Conservation (phyloP, 1,140 invertebrate genomes). For the Drosophila malerkotliana region DNA sequence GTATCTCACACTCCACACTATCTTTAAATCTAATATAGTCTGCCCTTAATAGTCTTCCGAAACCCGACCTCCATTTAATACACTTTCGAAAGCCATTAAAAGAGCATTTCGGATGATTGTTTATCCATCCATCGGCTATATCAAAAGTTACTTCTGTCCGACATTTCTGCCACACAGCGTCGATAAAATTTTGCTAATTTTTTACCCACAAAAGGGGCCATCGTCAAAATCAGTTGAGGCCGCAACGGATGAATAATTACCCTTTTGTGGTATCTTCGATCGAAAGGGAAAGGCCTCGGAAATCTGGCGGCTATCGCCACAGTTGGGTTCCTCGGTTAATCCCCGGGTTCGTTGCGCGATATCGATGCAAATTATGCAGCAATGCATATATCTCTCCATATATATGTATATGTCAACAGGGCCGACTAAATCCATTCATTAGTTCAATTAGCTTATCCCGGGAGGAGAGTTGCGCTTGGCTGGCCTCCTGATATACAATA, state of each 20-base stretch:
- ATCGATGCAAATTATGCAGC: slow-evolving; percentile 40
- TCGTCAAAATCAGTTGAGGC: slow-evolving; percentile 31
- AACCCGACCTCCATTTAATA: slow-evolving; percentile 10
- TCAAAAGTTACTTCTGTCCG: slow-evolving; percentile 23
- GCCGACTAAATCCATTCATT: slow-evolving; percentile 60
- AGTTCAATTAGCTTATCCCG: slow-evolving; percentile 67
- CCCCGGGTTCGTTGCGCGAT: slow-evolving; percentile 9
- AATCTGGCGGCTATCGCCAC: slow-evolving; percentile 30
- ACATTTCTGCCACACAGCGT: slow-evolving; percentile 37
- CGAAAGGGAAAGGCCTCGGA: slow-evolving; percentile 41
- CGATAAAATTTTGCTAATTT: slow-evolving; percentile 35
- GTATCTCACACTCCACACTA: too few species aligned
- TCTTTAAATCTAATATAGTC: too few species aligned
- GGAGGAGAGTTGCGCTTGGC: slow-evolving; percentile 20
- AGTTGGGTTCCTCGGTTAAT: slow-evolving; percentile 28
- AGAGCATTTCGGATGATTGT: slow-evolving; percentile 37
- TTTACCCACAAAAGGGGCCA: slow-evolving; percentile 21
- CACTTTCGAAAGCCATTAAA: slow-evolving; percentile 41
- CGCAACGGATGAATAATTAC: slow-evolving; percentile 47
- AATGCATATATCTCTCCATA: slow-evolving; percentile 56
- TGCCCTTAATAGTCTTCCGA: neutral
- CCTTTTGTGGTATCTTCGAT: slow-evolving; percentile 38
- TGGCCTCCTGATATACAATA: slow-evolving; percentile 36
- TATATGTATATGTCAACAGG: slow-evolving; percentile 53
- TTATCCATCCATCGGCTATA: slow-evolving; percentile 28